phyloP scores from a whole-genome alignment of 2,888 invertebrate species.

The Gastracanthus pulcherrimus region DNA sequence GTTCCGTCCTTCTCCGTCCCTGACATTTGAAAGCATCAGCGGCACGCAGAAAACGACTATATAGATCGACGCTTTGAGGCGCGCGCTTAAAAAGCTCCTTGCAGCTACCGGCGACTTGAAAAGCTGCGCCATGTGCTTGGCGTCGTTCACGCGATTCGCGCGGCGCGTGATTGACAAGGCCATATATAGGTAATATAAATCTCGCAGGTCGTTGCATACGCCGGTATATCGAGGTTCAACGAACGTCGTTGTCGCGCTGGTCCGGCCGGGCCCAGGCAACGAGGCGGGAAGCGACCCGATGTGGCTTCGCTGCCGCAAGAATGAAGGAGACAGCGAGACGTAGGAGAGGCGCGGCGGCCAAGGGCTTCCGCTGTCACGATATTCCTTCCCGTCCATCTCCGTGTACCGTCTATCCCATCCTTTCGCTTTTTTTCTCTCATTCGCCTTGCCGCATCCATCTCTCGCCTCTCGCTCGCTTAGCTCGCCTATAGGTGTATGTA shows the following conservation, averaged over 20 bases:
- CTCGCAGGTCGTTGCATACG: not conserved
- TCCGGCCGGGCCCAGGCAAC: constrained; percentile 3
- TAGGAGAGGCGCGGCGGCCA: not conserved
- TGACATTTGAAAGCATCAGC: constrained; percentile 24
- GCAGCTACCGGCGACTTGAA: not conserved
- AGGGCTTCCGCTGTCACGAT: constrained; percentile 13
- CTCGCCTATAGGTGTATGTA: not conserved
- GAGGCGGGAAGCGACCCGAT: constrained; percentile 11
- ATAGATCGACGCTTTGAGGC: too few relatives aligned
- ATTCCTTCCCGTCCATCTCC: not conserved
- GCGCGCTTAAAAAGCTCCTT: not conserved
- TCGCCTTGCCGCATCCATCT: not conserved
- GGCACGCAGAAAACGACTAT: not conserved
- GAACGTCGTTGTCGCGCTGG: not conserved
- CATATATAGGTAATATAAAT: too few relatives aligned
- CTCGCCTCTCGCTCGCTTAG: not conserved
- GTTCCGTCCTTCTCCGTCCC: not conserved
- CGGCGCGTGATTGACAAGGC: too few relatives aligned
- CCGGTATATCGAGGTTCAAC: not conserved
- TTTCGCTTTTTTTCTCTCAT: not conserved
- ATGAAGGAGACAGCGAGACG: too few relatives aligned
- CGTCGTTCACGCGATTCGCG: too few relatives aligned
- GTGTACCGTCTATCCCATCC: not conserved
- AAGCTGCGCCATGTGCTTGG: too few relatives aligned
- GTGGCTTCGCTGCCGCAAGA: not conserved